Evolutionary conservation across 1,140 invertebrate genomes (phyloP).

Genomic region (Pseudomyrmex concolor): DNA sequence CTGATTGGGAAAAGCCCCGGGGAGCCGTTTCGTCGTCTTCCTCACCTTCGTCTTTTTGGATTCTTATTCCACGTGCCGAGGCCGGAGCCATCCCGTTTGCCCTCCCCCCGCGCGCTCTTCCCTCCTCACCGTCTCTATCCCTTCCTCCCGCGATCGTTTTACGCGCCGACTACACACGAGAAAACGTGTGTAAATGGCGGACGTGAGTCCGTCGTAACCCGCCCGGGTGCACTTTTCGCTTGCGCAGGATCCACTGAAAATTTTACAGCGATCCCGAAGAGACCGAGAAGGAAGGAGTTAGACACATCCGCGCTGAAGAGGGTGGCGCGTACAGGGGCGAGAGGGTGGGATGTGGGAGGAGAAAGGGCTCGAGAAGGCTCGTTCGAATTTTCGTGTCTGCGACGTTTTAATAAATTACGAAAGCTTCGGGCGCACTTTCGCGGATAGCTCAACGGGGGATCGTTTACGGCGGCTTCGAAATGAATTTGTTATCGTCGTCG

Average conservation of each 20-base stretch:
- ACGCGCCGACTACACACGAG: slow-evolving; percentile 65
- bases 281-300: slow-evolving; percentile 40
- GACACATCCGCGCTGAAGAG: slow-evolving; percentile 25
- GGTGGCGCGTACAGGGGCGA: background rate
- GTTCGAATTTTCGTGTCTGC: slow-evolving; percentile 70
- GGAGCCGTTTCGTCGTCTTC: slow-evolving; percentile 79
- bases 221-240: slow-evolving; percentile 59
- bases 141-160: slow-evolving; percentile 63
- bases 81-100: slow-evolving; percentile 1
- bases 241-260: slow-evolving; percentile 67
- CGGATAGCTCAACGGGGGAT: slow-evolving; percentile 68
- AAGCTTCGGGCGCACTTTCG: slow-evolving; percentile 55
- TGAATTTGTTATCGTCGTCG: slow-evolving; percentile 68
- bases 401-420: slow-evolving; percentile 74
- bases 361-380: slow-evolving; percentile 27
- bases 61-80: slow-evolving; percentile 68
- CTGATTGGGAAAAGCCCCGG: slow-evolving; percentile 81
- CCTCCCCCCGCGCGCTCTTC: slow-evolving; percentile 5
- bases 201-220: slow-evolving; percentile 52
- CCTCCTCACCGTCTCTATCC: background rate
- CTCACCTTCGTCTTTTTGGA: slow-evolving; percentile 69
- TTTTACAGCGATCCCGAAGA: slow-evolving; percentile 56
- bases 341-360: background rate
- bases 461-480: slow-evolving; percentile 71
- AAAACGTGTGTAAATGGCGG: slow-evolving; percentile 69